These are phyloP conservation scores for Acridotheres tristis DNA, from an alignment of 2,797 vertebrate genomes.

Conservation along the genomic window DNA sequence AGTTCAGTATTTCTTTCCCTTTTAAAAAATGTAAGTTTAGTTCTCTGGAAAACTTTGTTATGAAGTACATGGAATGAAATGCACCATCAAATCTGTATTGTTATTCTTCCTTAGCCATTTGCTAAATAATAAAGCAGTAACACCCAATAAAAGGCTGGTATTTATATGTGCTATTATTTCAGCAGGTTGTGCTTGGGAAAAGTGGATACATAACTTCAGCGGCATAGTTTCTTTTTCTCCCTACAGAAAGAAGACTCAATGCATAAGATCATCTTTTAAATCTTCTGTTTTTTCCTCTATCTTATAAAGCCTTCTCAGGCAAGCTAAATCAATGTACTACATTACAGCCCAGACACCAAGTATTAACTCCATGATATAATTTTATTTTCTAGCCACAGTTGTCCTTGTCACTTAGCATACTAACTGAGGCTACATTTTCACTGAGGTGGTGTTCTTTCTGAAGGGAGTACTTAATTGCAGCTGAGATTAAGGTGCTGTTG, in stretches of 20 bases:
- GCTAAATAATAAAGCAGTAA: constrained; percentile 34
- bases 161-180: not conserved
- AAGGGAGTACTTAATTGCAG: not conserved
- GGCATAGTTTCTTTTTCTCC: not conserved
- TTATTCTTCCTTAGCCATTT: constrained; percentile 6
- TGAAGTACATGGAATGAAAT: not conserved
- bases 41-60: not conserved
- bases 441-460: not conserved
- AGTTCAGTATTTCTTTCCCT: not conserved
- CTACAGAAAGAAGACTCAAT: not conserved
- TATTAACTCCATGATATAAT: not conserved
- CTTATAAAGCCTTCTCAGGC: not conserved
- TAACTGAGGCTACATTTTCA: not conserved
- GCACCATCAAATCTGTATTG: not conserved
- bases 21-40: not conserved
- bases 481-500: not conserved
- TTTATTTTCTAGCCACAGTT: not conserved
- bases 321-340: not conserved
- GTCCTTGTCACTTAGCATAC: not conserved
- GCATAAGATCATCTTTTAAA: not conserved
- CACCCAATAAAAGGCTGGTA: not conserved
- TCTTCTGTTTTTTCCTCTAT: not conserved
- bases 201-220: not conserved
- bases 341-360: not conserved
- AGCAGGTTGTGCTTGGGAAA: not conserved